Conservation (phyloP, 2,113 vertebrate species). For the Daphoenositta chrysoptera region DNA sequence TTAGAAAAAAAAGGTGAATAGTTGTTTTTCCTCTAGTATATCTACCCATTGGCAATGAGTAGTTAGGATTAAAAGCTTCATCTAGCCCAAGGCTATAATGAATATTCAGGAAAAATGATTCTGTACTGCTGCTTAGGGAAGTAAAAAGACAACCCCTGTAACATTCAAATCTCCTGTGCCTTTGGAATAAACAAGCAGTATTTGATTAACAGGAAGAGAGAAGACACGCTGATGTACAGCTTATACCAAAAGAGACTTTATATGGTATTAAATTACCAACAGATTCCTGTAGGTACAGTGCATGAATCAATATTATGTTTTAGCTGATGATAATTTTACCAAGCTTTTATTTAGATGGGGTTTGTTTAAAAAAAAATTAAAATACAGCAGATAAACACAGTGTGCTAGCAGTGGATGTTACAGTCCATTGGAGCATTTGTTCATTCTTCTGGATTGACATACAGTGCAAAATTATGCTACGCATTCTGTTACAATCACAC, state of each 20-base stretch:
- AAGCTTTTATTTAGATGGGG: background rate
- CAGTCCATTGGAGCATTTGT: background rate
- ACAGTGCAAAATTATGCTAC: background rate
- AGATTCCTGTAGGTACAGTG: background rate
- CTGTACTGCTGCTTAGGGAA: constrained; percentile 41
- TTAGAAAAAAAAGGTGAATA: constrained; percentile 35
- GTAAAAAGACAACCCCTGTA: constrained; percentile 39
- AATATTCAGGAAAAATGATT: constrained; percentile 61
- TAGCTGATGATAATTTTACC: background rate
- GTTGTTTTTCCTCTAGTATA: constrained; percentile 55
- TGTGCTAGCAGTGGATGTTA: background rate
- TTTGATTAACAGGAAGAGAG: constrained; percentile 43
- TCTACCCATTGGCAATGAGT: constrained; percentile 57
- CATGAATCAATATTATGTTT: background rate
- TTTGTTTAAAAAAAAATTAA: background rate
- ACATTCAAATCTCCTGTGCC: constrained; percentile 45
- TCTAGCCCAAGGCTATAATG: constrained; percentile 59
- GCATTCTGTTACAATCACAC: background rate
- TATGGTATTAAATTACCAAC: background rate
- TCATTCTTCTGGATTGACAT: constrained; percentile 14
- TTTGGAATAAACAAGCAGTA: constrained; percentile 59
- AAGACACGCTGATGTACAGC: background rate
- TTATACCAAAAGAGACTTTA: background rate
- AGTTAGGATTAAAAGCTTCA: constrained; percentile 61
- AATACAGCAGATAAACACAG: background rate